Base-by-base conservation (phyloP, 2,888 invertebrate species). In the Ennomos fuscantarius region DNA sequence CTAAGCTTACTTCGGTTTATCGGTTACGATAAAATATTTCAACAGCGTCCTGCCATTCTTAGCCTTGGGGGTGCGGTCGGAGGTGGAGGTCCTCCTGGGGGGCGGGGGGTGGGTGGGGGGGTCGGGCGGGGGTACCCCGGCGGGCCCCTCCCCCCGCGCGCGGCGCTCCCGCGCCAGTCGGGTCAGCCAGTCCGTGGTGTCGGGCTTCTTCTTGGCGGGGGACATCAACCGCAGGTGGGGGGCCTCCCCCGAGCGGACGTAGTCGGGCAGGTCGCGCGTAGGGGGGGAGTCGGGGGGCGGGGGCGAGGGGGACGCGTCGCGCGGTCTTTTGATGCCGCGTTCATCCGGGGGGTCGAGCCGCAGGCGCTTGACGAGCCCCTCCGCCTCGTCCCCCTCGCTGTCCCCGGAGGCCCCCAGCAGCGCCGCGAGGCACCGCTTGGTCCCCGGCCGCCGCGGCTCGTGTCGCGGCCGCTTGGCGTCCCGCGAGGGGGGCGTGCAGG, bases 261-360 rank as follows among this genome's bases (percentile, higher is more conserved):
- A 97, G 85, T 97, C 95, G 0, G 97, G 97, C 60, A 97, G 81
- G 78, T 96, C 94, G 11, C 93, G 91, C 0, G 95, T 95, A 0
- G 96, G 95, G n/a, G n/a, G n/a, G n/a, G n/a, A n/a, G n/a, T n/a
- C n/a, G n/a, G n/a, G n/a, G n/a, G 80, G 76, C 70, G 46, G 52
- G 76, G 81, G 81, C 9, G 60, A 58, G 54, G 66, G 79, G 10
- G 12, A 15, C n/a, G 46, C 12, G 2, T 44, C 39, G 24, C 31
- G 24, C n/a, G 12, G 57, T n/a, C 65, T 46, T 40, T 60, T 58
- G 39, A 36, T 13, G 13, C 55, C 64, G 8, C 59, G 48, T 9
- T 55, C 31, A 10, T 39, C 54, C 32, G n/a, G 13, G 8, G 40
- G 15, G 9, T 2, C 13, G 12, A 78, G 53, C 62, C 75, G 80